phyloP scores from a whole-genome alignment of 2,113 vertebrate genomes.

The Myiozetetes cayanensis region DNA sequence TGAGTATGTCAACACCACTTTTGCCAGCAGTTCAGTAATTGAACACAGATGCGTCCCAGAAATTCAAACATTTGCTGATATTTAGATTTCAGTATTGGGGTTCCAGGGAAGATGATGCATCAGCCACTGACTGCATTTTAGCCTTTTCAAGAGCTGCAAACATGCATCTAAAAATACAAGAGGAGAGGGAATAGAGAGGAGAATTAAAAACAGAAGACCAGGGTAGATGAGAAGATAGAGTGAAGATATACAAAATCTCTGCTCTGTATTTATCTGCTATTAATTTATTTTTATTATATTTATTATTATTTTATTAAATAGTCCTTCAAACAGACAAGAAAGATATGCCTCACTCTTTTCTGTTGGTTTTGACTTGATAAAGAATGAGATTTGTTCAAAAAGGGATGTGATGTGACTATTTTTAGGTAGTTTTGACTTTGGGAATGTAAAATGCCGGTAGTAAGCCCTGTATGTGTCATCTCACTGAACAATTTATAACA shows the following conservation, averaged over 20 bases:
- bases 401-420: background rate
- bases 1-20: slow-evolving; percentile 85
- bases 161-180: slow-evolving; percentile 56
- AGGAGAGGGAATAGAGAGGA: background rate
- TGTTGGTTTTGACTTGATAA: background rate
- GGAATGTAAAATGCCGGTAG: background rate
- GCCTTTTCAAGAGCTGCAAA: slow-evolving; percentile 67
- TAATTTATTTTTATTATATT: background rate
- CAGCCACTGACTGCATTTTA: slow-evolving; percentile 70
- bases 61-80: slow-evolving; percentile 75
- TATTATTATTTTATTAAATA: background rate
- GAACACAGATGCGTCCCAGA: slow-evolving; percentile 74
- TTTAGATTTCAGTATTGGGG: slow-evolving; percentile 73
- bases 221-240: background rate
- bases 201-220: background rate
- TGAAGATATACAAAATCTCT: background rate
- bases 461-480: background rate
- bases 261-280: background rate
- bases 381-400: background rate
- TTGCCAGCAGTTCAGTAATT: slow-evolving; percentile 71
- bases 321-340: background rate
- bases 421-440: background rate
- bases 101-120: slow-evolving; percentile 69
- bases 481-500: background rate
- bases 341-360: background rate